Base-by-base conservation (phyloP, 2,888 invertebrate genomes). In the Scelioninae gen. 2 region DNA sequence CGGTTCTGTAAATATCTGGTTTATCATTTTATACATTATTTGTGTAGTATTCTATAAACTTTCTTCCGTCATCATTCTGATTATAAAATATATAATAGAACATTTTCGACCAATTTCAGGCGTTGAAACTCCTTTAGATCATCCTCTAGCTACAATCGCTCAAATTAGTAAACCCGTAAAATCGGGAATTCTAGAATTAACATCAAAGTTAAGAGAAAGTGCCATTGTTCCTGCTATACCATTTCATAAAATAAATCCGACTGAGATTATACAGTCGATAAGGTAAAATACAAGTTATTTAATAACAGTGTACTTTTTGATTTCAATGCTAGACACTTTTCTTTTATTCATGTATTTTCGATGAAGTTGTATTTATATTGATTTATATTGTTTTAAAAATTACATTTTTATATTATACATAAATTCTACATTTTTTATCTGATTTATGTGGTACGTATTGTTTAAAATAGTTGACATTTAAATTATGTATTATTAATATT, bases 181-280 rank as follows among this genome's bases (percentile, higher is more conserved):
- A 9, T 79, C 78, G 10, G 81, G 85, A 35, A 81, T 87, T 72
- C 50, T 84, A 50, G 86, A 85, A 61, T 75, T 87, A 35, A 86
- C 85, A n/a, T 81, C 83, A 1, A 86, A 84, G 74, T 72, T 87
- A 4, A 86, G 86, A 75, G 86, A 85, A 73, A 85, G 82, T 75
- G 77, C 84, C 7, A 83, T 85, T 61, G 82, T 85, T 1, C 83
- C 87, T 48, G 83, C 84, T 11, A 83, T 86, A 71, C 84, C 85
- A 7, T 84, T 86, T 61, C 80, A 81, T 50, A 85, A 83, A 77
- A 81, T 86, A 1, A 84, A 81, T 64, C 81, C 83, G 2, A 79
- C 78, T 33, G 83, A 82, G 60, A 78, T 84, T 37, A 81, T 83
- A 25, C 84, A 84, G 57, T 82, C 84, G 5, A 82, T 83, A 60